Evolutionary conservation across 2,797 vertebrate genomes (phyloP).

Genomic region (Enteromius argenteus): DNA sequence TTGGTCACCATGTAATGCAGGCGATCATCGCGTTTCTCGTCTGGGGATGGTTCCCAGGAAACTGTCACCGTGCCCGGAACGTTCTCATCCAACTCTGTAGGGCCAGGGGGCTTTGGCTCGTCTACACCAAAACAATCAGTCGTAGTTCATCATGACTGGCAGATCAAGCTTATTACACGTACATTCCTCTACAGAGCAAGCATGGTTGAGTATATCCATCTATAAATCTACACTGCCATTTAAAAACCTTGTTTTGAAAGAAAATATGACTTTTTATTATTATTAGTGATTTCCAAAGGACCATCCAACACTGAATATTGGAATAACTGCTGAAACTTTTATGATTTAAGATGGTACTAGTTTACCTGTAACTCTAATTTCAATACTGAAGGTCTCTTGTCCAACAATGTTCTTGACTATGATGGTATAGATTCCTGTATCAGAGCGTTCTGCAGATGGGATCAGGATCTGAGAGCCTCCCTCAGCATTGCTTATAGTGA

Average conservation of each 20-base stretch:
- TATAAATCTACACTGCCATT: background rate
- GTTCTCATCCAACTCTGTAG: constrained; percentile 82
- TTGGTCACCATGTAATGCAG: constrained; percentile 87
- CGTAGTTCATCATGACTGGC: background rate
- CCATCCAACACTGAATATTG: no score
- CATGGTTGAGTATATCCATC: background rate
- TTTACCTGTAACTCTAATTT: constrained; percentile 89
- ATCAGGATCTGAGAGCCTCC: constrained; percentile 85
- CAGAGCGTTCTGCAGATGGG: constrained; percentile 77
- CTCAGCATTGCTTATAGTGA: constrained; percentile 78
- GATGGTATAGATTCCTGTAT: constrained; percentile 85
- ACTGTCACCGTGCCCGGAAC: constrained; percentile 87
- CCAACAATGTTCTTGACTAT: constrained; percentile 80
- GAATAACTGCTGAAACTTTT: no score
- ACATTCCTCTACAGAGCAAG: background rate
- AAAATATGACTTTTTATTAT: background rate
- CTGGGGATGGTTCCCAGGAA: constrained; percentile 86
- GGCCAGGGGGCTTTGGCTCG: constrained; percentile 87
- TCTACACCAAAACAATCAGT: constrained; percentile 72
- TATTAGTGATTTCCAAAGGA: background rate
- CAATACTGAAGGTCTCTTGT: constrained; percentile 81
- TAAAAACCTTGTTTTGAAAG: background rate
- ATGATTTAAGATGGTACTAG: background rate
- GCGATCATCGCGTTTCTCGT: constrained; percentile 83
- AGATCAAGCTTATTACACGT: constrained; percentile 1